These are phyloP conservation scores for Cheilosia vernalis DNA, from an alignment of 2,888 invertebrate genomes.

Conservation along the genomic window DNA sequence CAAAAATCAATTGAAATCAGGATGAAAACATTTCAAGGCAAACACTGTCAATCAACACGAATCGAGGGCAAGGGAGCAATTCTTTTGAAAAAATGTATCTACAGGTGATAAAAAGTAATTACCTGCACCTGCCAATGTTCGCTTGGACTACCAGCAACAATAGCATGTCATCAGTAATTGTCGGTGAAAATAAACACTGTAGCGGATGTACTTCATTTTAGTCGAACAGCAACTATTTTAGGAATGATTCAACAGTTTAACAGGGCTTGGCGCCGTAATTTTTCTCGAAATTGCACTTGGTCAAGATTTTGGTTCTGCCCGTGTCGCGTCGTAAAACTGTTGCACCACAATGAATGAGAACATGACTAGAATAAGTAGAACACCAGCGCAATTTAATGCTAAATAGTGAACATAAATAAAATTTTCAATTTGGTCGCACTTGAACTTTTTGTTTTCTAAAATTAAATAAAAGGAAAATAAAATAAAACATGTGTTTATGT, in stretches of 20 bases:
- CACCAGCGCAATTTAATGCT: neutral
- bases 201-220: slow-evolving; percentile 19
- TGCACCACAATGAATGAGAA: slow-evolving; percentile 32
- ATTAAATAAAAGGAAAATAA: neutral
- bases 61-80: neutral
- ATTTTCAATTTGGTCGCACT: slow-evolving; percentile 6
- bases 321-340: neutral
- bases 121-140: slow-evolving; percentile 22
- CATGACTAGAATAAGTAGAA: neutral
- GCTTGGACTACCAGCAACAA: neutral
- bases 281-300: slow-evolving; percentile 6
- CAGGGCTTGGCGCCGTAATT: slow-evolving; percentile 19
- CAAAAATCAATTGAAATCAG: slow-evolving; percentile 1
- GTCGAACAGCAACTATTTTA: slow-evolving; percentile 32
- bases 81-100: neutral
- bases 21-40: slow-evolving; percentile 23
- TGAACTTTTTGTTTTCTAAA: slow-evolving; percentile 6
- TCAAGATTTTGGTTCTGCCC: neutral
- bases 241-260: neutral
- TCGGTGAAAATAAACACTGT: slow-evolving; percentile 3
- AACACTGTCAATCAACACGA: slow-evolving; percentile 25
- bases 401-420: neutral
- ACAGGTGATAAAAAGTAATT: slow-evolving; percentile 38
- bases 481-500: neutral
- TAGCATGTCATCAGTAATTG: slow-evolving; percentile 13